Base-by-base conservation (phyloP, 2,888 invertebrate genomes). In the Biston betularia region DNA sequence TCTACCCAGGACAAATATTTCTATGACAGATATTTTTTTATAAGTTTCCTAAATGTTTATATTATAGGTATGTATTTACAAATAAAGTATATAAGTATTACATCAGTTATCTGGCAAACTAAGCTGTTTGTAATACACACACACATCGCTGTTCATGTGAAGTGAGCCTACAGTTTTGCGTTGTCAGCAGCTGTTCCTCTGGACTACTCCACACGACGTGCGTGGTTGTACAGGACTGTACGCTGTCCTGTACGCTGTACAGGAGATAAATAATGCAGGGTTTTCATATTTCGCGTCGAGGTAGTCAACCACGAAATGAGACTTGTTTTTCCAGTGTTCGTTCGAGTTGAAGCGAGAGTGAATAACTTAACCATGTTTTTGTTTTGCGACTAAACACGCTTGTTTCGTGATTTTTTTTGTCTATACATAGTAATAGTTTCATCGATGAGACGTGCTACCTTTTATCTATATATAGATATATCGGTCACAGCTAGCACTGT, bases 241-340 rank as follows among this genome's bases (percentile, higher is more conserved):
- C n/a, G n/a, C n/a, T n/a, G n/a, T n/a, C n/a, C n/a, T n/a, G n/a
- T 63, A 60, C 48, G 14, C 52, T 42, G 46, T 38, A 34, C 64
- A 45, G 34, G 10, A 60, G 60, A 65, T 70, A 70, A 65, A 65
- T 59, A 49, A 70, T 65, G 55, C 67, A 68, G 46, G 33, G 48
- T 65, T 53, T 67, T 48, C 56, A 66, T 67, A 63, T 64, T 70
- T 67, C 49, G 64, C 52, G 45, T 60, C 7, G 38, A 45, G 55
- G 62, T 54, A 63, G 54, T 58, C 59, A 63, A 63, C 67, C 67
- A 49, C 63, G 57, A 62, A 62, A 66, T 54, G 62, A 58, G 53
- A 62, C 55, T 66, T 66, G 40, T 61, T 53, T 66, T 53, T 40
- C 4, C 67, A 59, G 49, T 45, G 50, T 54, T 67, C n/a, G 54